Conservation (phyloP, 2,888 invertebrate genomes). For the Spisula subtruncata region DNA sequence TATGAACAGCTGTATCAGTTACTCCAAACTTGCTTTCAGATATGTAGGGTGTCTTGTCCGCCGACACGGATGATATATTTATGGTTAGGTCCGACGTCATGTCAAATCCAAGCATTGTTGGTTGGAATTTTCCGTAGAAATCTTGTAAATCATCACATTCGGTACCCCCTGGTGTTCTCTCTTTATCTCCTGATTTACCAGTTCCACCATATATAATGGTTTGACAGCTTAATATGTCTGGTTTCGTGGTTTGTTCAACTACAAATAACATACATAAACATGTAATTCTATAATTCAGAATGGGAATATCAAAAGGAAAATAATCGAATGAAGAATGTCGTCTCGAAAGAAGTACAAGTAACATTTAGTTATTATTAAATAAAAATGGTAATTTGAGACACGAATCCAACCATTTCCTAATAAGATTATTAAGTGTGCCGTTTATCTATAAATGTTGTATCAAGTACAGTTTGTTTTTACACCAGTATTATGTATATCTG, state of each 20-base stretch:
- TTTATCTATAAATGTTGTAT: no score
- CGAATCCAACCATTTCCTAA: no score
- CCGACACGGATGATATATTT: not conserved
- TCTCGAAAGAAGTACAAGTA: no score
- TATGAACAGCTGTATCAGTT: constrained; percentile 20
- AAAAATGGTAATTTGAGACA: no score
- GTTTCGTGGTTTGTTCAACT: not conserved
- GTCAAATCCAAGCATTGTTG: not conserved
- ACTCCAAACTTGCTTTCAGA: constrained; percentile 44
- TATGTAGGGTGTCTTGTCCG: not conserved
- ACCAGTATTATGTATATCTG: no score
- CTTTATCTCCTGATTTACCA: not conserved
- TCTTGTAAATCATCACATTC: constrained; percentile 35
- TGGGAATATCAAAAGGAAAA: no score
- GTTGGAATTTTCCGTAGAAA: constrained; percentile 49
- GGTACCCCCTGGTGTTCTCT: not conserved
- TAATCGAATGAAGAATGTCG: no score
- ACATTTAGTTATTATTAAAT: no score
- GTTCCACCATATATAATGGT: not conserved
- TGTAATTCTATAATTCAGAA: no score
- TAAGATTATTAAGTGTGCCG: no score
- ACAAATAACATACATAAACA: not conserved
- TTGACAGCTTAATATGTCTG: not conserved
- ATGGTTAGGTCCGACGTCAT: constrained; percentile 21
- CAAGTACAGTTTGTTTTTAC: no score